Base-by-base conservation (phyloP, 2,113 vertebrate genomes). In the Coturnix japonica region DNA sequence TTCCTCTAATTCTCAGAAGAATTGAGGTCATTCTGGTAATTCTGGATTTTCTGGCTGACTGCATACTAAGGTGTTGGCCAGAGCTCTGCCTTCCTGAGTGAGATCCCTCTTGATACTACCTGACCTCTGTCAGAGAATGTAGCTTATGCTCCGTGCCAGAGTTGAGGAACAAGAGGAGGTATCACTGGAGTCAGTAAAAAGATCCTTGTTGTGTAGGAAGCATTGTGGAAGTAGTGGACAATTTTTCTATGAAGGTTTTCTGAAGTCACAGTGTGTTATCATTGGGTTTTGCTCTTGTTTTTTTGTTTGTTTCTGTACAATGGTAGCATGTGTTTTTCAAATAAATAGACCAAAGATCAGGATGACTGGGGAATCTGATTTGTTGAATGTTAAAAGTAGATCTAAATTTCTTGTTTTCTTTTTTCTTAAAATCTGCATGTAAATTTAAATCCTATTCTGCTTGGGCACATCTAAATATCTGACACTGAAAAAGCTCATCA, bases 351-450 rank as follows among this genome's bases (percentile, higher is more conserved):
- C 63, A 80, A 83, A 13, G 77, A 1, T 14, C 49, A 25, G 14
- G 7, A 70, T 10, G 4, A 47, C 4, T 0, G 0, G 2, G 46
- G 46, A 21, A 0, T 18, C 49, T 2, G 9, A 25, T 72, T 84
- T 74, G 39, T 67, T 77, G 44, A 59, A 4, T 43, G 16, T 37
- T 64, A 44, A 72, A 88, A 77, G 51, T 35, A 57, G 8, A 18
- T 69, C 64, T 37, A 76, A 53, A 13, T 64, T 33, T 56, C 18
- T 28, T 28, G 5, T 28, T 15, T 51, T 15, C 4, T 71, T 11
- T 3, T 81, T 33, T 17, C 23, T 37, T 25, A 61, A 60, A 31
- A 17, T 75, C n/a, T 85, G 44, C 13, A 69, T 53, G 13, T 22
- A 43, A 10, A 54, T 71, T 15, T 86, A 81, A 78, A 72, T 84